A percentile compares a stretch with the other conserved stretches of the same genome.
phyloP scores from a whole-genome alignment of 1,140 invertebrate genomes.

The Delia radicum region DNA sequence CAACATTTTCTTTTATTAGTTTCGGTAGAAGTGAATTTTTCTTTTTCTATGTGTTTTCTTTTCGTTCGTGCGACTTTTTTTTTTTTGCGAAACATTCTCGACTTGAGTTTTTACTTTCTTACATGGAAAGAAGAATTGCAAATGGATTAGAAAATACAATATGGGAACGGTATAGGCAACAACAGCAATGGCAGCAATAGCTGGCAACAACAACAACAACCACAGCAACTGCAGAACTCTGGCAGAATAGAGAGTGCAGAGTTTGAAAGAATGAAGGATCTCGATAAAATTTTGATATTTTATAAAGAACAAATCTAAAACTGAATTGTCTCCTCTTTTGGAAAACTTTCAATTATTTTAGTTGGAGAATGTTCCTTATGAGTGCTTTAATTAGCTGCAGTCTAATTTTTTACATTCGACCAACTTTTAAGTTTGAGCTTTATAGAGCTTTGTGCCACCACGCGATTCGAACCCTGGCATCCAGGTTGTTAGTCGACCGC shows the following conservation, averaged over 20 bases:
- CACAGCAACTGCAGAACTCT: not conserved
- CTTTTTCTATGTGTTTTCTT: not conserved
- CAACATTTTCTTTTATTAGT: not conserved
- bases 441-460: too few relatives aligned
- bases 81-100: not conserved
- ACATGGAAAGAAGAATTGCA: not conserved
- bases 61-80: not conserved
- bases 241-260: not conserved
- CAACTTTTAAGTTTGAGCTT: too few relatives aligned
- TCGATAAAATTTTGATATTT: too few relatives aligned
- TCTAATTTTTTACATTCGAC: too few relatives aligned
- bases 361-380: too few relatives aligned
- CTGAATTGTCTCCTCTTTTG: too few relatives aligned
- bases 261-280: not conserved
- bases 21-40: not conserved
- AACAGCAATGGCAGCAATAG: conserved; percentile 18
- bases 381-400: too few relatives aligned
- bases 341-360: too few relatives aligned
- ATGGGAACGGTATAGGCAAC: conserved; percentile 17
- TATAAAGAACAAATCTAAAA: too few relatives aligned
- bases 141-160: not conserved
- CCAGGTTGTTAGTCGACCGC: too few relatives aligned
- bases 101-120: conserved; percentile 14
- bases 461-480: too few relatives aligned
- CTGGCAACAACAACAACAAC: not conserved